Conservation (phyloP, 2,797 vertebrate species). For the Galago senegalensis region DNA sequence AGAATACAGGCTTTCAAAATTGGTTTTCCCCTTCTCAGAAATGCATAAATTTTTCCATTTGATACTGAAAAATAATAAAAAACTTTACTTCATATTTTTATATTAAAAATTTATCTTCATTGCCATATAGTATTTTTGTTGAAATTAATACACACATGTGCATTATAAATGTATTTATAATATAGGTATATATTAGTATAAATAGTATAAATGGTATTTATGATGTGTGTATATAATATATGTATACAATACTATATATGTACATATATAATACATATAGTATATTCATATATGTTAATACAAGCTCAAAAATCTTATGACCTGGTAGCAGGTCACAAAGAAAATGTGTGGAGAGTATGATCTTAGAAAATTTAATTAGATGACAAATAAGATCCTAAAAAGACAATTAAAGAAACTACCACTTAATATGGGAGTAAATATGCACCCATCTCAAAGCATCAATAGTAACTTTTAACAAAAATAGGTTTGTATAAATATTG, state of each 20-base stretch:
- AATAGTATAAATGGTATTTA: no score
- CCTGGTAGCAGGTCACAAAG: not conserved
- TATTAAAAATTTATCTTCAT: not conserved
- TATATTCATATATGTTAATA: not conserved
- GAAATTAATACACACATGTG: not conserved
- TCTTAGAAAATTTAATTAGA: not conserved
- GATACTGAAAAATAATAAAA: not conserved
- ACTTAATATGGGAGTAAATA: not conserved
- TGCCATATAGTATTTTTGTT: not conserved
- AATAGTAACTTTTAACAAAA: conserved; percentile 27
- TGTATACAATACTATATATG: no score
- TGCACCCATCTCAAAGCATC: conserved; percentile 8
- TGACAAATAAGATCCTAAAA: not conserved
- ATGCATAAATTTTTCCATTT: not conserved
- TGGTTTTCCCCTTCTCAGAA: not conserved
- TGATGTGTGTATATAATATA: no score
- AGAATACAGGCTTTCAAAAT: not conserved
- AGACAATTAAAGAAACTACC: not conserved
- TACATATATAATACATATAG: not conserved
- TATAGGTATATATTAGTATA: no score
- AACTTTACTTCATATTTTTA: not conserved
- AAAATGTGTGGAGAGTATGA: not conserved
- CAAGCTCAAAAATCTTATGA: not conserved
- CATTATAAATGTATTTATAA: no score
- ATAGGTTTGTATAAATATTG: not conserved